Base-by-base conservation (phyloP, 1,140 invertebrate species). In the Neuroterus valhalla region DNA sequence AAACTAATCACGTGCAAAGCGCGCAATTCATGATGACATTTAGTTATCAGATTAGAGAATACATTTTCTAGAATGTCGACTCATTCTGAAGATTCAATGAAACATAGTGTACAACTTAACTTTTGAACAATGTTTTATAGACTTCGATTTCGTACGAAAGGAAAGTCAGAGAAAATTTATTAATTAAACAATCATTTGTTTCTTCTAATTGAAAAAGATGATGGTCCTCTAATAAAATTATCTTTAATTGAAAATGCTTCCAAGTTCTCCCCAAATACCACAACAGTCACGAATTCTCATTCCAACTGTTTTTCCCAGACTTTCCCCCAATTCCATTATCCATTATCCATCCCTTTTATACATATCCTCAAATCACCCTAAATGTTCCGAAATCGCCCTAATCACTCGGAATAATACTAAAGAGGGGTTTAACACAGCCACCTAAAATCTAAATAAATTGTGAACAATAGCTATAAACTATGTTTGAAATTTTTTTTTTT, bases 311-410 rank as follows among this genome's bases (percentile, higher is more conserved):
- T 55, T 62, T 62, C 55, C 55, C 55, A 62, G 55, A 62, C 55
- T 62, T 38, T 15, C 14, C 14, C 55, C 55, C 21, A 26, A 11
- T 31, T 26, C 23, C 15, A 62, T 62, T 62, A 62, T 26, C 23
- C 15, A 62, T 62, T 62, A 62, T 62, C 23, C 55, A 62, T 38
- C 55, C 55, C 55, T 62, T 62, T 62, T 62, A 23, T 23, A 62
- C 31, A 62, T 62, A 38, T 38, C 55, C 55, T 62, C 21, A 62
- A 31, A 62, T 38, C 55, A 31, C 12, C 23, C 55, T 31, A 26
- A 62, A 62, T n/a, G 55, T 62, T 62, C 6, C 23, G 55, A 62
- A 62, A 62, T 26, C 55, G 23, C 55, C 55, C 26, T 15, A 62
- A 62, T 62, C 55, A 15, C 55, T 26, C 26, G 3, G 23, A 62